These are phyloP conservation scores for Phrixothrix hirtus DNA, from an alignment of 2,888 invertebrate genomes.

Conservation along the genomic window DNA sequence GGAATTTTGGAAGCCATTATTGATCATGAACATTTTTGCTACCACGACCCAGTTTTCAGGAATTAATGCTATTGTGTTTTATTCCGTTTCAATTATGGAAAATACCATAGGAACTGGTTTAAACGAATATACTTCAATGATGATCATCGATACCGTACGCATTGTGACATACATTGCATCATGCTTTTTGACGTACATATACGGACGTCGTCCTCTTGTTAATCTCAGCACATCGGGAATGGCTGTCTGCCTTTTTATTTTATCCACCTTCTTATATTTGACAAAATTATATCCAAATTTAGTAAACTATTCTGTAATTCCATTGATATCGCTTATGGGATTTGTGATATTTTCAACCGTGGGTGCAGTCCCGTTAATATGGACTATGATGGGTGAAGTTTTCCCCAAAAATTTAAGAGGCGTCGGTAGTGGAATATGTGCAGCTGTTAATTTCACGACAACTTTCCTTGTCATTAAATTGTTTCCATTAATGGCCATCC, in stretches of 20 bases:
- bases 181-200: constrained; percentile 65
- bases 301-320: constrained; percentile 42
- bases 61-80: constrained; percentile 72
- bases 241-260: constrained; percentile 61
- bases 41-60: constrained; percentile 72
- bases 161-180: constrained; percentile 65
- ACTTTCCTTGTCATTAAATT: constrained; percentile 59
- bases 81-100: constrained; percentile 69
- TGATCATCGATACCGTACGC: constrained; percentile 67
- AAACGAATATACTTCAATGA: constrained; percentile 68
- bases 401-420: constrained; percentile 59
- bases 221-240: constrained; percentile 68
- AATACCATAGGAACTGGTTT: constrained; percentile 62
- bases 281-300: constrained; percentile 19
- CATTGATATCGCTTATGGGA: constrained; percentile 54
- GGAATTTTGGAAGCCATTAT: constrained; percentile 63
- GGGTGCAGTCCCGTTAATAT: constrained; percentile 59
- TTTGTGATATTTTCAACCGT: constrained; percentile 59
- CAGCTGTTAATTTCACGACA: constrained; percentile 56
- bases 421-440: constrained; percentile 57
- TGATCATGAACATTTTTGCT: constrained; percentile 68
- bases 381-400: constrained; percentile 61
- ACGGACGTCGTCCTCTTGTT: constrained; percentile 67
- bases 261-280: constrained; percentile 59
- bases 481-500: constrained; percentile 43